Base-by-base conservation (phyloP, 2,797 vertebrate species). In the Dipus sagitta region DNA sequence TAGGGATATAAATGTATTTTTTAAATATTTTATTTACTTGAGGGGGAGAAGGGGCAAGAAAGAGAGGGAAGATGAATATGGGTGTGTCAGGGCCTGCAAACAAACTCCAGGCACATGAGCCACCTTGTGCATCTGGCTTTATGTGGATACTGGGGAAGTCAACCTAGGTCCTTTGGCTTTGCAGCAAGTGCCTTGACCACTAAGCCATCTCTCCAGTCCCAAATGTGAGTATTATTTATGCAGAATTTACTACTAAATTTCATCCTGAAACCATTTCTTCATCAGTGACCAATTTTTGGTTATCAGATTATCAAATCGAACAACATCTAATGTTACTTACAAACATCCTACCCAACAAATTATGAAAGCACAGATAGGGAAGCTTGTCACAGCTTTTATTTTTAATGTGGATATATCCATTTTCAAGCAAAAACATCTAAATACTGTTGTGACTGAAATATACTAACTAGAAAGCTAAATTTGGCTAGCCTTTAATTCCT, bases 201-300 rank as follows among this genome's bases (percentile, higher is more conserved):
- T 47, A 47, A 47, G 42, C 42, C 42, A 47, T 47, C 42, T 47
- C 42, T 47, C 42, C 42, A 47, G 42, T 47, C 42, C 42, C 75
- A 93, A 72, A 92, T 42, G 14, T 95, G 34, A 83, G 54, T n/a
- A 78, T 54, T 64, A 87, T 74, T 30, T 85, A 86, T 88, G 28
- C 23, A 74, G 88, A 93, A 76, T 54, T 26, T 80, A 86, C 71
- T 54, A 54, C 14, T 54, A 20, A 83, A 21, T 52, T 52, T 68
- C 65, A 24, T n/a, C 32, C 58, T 88, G 38, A 89, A 90, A 72
- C 90, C 14, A 52, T 47, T 89, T 90, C 70, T 67, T 92, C 70
- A 79, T 26, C 47, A 83, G 30, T 24, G 30, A 52, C 14, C 68
- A 68, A 54, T 54, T 54, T 32, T 83, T 86, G 21, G 52, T 72